Percentiles rank a stretch among this genome's conserved stretches.
Evolutionary conservation across 2,797 vertebrate genomes (phyloP).

Genomic region (Enoplosus armatus): DNA sequence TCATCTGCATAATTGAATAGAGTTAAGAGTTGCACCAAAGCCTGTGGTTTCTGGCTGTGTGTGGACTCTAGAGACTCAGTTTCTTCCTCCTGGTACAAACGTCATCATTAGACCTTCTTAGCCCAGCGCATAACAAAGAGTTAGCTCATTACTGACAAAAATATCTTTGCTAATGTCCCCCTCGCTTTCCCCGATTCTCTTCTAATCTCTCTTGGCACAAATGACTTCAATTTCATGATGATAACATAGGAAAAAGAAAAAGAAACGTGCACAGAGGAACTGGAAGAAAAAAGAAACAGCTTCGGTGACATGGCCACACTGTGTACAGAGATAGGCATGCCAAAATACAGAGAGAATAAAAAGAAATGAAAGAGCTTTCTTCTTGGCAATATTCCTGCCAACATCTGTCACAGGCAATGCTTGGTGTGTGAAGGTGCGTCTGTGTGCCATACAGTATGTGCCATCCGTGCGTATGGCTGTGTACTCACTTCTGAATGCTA

Average conservation of each 20-base stretch:
- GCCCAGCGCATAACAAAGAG: constrained; percentile 80
- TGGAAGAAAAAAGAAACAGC: constrained; percentile 68
- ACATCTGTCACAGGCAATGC: constrained; percentile 84
- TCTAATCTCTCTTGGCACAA: constrained; percentile 86
- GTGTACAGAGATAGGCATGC: constrained; percentile 82
- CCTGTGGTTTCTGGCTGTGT: constrained; percentile 63
- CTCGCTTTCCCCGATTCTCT: constrained; percentile 69
- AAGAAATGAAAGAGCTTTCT: constrained; percentile 81
- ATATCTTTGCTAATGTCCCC: constrained; percentile 82
- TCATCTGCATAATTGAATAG: constrained; percentile 85
- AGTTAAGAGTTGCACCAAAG: constrained; percentile 81
- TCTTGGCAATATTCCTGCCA: constrained; percentile 84
- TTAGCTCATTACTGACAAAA: constrained; percentile 86
- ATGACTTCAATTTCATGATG: constrained; percentile 81
- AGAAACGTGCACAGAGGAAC: constrained; percentile 49
- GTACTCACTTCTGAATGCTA: constrained; percentile 55
- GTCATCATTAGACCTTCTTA: constrained; percentile 85
- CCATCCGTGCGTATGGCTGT: constrained; percentile 60
- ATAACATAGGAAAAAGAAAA: constrained; percentile 55
- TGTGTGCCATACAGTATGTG: constrained; percentile 59
- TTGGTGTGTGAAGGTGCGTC: constrained; percentile 75
- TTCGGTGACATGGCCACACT: constrained; percentile 81
- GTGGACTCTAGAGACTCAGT: constrained; percentile 78
- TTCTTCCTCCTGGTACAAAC: constrained; percentile 76
- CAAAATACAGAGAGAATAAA: constrained; percentile 81